Base-by-base conservation (phyloP, 2,888 invertebrate species). In the Auanema sp. region DNA sequence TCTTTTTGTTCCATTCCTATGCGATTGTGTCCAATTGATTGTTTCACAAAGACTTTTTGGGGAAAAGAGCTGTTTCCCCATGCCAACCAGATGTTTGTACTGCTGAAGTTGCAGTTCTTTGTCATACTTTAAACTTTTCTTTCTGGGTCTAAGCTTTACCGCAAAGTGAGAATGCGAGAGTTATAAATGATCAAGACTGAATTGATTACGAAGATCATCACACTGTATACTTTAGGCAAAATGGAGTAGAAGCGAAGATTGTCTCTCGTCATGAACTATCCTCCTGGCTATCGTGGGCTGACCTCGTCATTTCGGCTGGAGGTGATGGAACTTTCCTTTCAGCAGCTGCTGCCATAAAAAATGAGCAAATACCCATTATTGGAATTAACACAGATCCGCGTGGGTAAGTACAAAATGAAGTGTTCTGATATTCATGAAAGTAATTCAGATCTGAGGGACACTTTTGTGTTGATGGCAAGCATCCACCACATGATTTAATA, bases 251-350 rank as follows among this genome's bases (percentile, higher is more conserved):
- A 2, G 72, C 72, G 2, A 52, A 64, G 33, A 65, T 77, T 50
- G 76, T 71, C 4, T 61, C 60, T 18, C 63, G 74, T 1, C 60
- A 68, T 8, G 66, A 77, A 14, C 69, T 79, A 21, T 60, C 69
- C 18, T 55, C 64, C 40, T 68, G 64, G 33, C 60, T 76, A 23
- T 69, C 69, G 25, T 70, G 72, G 64, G 64, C 72, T 1, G 79
- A 80, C 64, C 62, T 82, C 16, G 70, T 81, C n/a, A 76, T 81
- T 25, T 78, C 81, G 11, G 81, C 80, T 2, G 79, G 81, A 14
- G 81, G 81, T n/a, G 81, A 81, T 60, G 81, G 81, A n/a, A 81
- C 81, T 2, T 81, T 81, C 60, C 61, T 81, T 41, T 69, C 80
- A 4, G 81, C 81, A 1, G 80, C 81, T 6, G 72, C 72, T 10